Base-by-base conservation (phyloP, 2,113 vertebrate species). In the Nettapus auritus region DNA sequence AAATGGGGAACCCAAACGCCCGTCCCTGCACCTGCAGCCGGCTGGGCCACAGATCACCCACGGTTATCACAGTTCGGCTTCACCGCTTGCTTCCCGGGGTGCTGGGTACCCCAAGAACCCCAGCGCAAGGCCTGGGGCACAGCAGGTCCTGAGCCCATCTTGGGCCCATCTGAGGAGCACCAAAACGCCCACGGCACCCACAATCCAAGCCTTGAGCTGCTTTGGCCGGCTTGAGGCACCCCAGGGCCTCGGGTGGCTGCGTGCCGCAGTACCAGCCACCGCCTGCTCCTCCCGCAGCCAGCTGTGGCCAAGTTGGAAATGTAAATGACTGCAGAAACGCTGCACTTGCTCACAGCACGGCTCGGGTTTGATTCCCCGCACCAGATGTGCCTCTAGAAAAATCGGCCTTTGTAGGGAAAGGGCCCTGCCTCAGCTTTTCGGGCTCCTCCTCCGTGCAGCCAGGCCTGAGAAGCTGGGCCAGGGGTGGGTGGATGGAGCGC, bases 91-190 rank as follows among this genome's bases (percentile, higher is more conserved):
- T 62, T 38, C 62, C 63, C 19, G 44, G 25, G 33, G 11, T 40
- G 44, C 4, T 53, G 18, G 1, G 1, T 21, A 33, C 44, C 63
- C n/a, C 3, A 2, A 7, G 0, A 77, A 17, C 34, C 40, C 29
- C 52, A 16, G 7, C 21, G 9, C n/a, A 4, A 3, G 8, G 4
- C 9, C 15, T 17, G 48, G 66, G 33, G 28, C 0, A 0, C 1
- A 14, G 23, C 31, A 12, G 11, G 28, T 21, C 38, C 11, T 0
- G 6, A 5, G 9, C 44, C 44, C 44, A 46, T 19, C 44, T 8
- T 9, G 2, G 1, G 71, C 57, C 31, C 73, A 8, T 22, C 14
- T 7, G 1, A 63, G 38, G 29, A 56, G 10, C 55, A 28, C 10
- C 4, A 3, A 19, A 75, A 29, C 11, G 63, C 34, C 88, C 6